Base-by-base conservation (phyloP, 37 sponge, comb jelly and placozoan species). In the Ianthella basta region DNA sequence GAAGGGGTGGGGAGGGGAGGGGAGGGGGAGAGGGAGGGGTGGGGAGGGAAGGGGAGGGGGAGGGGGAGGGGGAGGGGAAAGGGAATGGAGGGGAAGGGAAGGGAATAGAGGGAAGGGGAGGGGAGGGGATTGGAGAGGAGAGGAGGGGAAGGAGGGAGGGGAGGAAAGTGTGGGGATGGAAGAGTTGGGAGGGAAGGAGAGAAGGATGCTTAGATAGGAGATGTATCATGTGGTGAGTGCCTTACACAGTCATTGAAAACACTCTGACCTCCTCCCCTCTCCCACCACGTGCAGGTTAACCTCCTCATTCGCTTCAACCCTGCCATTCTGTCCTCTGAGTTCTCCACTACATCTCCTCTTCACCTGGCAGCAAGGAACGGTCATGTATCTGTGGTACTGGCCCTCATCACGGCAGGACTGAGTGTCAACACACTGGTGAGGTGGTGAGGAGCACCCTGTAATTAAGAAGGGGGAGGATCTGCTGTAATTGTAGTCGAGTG, bases 311-410 rank as follows among this genome's bases (percentile, higher is more conserved):
- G 87, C 33, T n/a, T 20, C 35, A 54, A 87, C 8, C 79, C 83
- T 12, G 29, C 79, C 81, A 56, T 55, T 30, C 32, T 80, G 36
- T 32, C 81, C 39, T 35, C 81, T 38, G 14, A 38, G 57, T 30
- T 56, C 57, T 20, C 30, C 19, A 8, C 23, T 13, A 72, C 73
- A 72, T 83, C 90, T 27, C 90, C 95, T 1, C 87, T 95, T 36
- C 95, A 95, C 56, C 68, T 95, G 66, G 95, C 95, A 20, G 95
- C 92, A 15, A 72, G 92, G 82, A 95, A 95, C 55, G 95, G 95
- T 18, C 95, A 95, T 87, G 41, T 79, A 18, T 21, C 80, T 2
- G 89, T 95, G 15, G 90, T 87, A 24, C 86, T 87, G 55, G 83
- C 87, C 35, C 90, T 95, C 5, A 91, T 89, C 84, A 91, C 87